Conservation (phyloP, 1,140 invertebrate species). For the Sitophilus oryzae region DNA sequence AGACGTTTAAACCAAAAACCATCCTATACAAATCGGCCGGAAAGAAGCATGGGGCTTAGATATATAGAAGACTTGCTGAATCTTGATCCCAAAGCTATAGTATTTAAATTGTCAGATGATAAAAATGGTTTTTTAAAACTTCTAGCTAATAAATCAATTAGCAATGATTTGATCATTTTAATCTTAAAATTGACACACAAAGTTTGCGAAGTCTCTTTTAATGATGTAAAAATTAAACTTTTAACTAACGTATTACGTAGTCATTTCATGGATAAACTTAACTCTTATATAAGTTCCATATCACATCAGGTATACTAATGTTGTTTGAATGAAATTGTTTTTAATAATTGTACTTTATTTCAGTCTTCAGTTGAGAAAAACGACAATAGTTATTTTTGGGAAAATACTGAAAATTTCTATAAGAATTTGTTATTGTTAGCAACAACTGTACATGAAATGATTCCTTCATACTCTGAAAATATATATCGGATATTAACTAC, state of each 20-base stretch:
- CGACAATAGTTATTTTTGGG: conserved; percentile 23
- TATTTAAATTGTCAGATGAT: neutral
- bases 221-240: neutral
- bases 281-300: too few relatives aligned
- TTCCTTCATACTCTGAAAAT: conserved; percentile 41
- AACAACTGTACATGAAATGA: conserved; percentile 40
- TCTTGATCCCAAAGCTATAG: neutral
- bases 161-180: neutral
- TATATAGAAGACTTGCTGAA: neutral
- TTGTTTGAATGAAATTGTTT: neutral
- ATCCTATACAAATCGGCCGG: too few relatives aligned
- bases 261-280: neutral
- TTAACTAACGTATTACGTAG: neutral
- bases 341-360: conserved; percentile 6
- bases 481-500: conserved; percentile 42
- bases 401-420: conserved; percentile 25
- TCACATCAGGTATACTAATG: too few relatives aligned
- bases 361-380: conserved; percentile 11
- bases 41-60: too few relatives aligned
- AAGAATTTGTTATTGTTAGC: conserved; percentile 25
- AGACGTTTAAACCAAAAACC: too few relatives aligned
- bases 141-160: neutral
- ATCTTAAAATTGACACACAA: neutral
- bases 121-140: neutral
- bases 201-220: neutral